These are phyloP conservation scores for Pachypanchax playfairii DNA, from an alignment of 2,113 vertebrate genomes.

Conservation along the genomic window DNA sequence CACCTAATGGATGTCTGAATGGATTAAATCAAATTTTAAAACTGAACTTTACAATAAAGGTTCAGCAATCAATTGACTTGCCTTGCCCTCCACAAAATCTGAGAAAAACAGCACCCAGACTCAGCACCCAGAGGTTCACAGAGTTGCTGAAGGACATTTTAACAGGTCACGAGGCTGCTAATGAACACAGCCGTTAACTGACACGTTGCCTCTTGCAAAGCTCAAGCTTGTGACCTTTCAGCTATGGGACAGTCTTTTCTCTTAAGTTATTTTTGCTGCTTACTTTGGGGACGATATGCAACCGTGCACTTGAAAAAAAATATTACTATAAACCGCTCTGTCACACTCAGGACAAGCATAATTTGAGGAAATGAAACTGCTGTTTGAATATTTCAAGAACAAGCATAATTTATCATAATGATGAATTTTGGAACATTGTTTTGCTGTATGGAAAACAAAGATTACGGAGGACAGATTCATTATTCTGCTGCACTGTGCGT, in stretches of 20 bases:
- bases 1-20: slow-evolving; percentile 6
- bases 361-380: slow-evolving; percentile 29
- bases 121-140: slow-evolving; percentile 21
- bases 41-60: slow-evolving; percentile 17
- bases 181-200: slow-evolving; percentile 62
- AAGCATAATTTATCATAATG: slow-evolving; percentile 32
- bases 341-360: slow-evolving; percentile 8
- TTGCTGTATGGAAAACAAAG: slow-evolving; percentile 30
- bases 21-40: slow-evolving; percentile 20
- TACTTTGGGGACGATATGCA: slow-evolving; percentile 21
- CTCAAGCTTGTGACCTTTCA: slow-evolving; percentile 65
- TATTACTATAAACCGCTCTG: not conserved
- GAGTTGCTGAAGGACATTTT: slow-evolving; percentile 45
- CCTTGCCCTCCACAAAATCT: not conserved
- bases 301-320: slow-evolving; percentile 14
- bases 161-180: slow-evolving; percentile 53
- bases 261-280: slow-evolving; percentile 2
- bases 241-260: slow-evolving; percentile 44
- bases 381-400: slow-evolving; percentile 15
- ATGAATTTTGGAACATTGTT: slow-evolving; percentile 28
- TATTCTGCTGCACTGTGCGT: slow-evolving; percentile 18
- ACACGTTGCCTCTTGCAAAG: slow-evolving; percentile 28
- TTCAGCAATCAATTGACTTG: slow-evolving; percentile 18
- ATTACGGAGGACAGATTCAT: slow-evolving; percentile 13
- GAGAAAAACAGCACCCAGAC: slow-evolving; percentile 38